Conservation (phyloP, 2,888 invertebrate genomes). For the Amblyjoppa fuscipennis region DNA sequence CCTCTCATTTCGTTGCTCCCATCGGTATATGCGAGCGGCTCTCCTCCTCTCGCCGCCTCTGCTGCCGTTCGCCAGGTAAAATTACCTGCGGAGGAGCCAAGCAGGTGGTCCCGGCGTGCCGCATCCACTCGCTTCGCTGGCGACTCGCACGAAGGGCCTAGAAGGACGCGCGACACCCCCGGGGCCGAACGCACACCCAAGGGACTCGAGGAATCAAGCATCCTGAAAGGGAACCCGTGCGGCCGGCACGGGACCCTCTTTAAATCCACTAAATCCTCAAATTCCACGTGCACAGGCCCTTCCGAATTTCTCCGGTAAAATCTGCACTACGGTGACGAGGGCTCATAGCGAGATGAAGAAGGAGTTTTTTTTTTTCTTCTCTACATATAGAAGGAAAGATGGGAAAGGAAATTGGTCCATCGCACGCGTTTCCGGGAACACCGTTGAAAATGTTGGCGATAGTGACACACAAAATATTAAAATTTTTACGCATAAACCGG, state of each 20-base stretch:
- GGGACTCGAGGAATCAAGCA: conserved; percentile 27
- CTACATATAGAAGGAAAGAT: not conserved
- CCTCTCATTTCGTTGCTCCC: conserved; percentile 51
- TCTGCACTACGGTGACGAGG: not conserved
- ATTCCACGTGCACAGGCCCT: not conserved
- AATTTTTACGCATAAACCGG: too few relatives aligned
- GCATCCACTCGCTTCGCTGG: conserved; percentile 50
- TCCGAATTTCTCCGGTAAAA: not conserved
- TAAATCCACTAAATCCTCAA: conserved; percentile 31
- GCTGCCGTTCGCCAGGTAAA: conserved; percentile 58
- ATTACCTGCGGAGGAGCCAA: conserved; percentile 60
- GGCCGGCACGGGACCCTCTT: not conserved
- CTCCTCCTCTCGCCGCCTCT: conserved; percentile 13
- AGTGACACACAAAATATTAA: too few relatives aligned
- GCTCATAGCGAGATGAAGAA: not conserved
- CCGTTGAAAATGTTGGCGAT: too few relatives aligned
- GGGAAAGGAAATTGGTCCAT: not conserved
- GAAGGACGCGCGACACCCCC: conserved; percentile 20
- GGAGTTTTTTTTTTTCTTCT: not conserved
- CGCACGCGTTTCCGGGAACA: not conserved
- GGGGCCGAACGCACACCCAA: conserved; percentile 7
- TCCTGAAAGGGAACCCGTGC: conserved; percentile 15
- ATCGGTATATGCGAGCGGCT: conserved; percentile 13
- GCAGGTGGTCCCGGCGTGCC: conserved; percentile 63
- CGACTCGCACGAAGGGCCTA: conserved; percentile 23